Evolutionary conservation across 1,140 invertebrate genomes (phyloP).

Genomic region (Lerema accius): DNA sequence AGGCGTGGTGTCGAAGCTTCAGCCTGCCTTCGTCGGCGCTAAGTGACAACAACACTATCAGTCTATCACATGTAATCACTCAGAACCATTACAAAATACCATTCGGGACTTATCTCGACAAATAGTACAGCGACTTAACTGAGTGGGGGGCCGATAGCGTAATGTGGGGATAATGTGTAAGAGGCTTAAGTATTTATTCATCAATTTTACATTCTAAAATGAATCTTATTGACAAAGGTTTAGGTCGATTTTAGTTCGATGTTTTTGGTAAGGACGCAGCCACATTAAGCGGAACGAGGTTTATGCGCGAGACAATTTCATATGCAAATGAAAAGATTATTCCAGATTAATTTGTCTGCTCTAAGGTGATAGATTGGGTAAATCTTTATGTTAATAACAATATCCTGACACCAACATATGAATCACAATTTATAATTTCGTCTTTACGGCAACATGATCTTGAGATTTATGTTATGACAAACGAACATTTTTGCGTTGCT

Average conservation of each 20-base stretch:
- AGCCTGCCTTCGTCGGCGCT: background rate
- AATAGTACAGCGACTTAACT: slow-evolving; percentile 18
- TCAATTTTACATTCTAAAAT: background rate
- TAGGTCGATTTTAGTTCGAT: background rate
- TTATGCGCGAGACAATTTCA: slow-evolving; percentile 1
- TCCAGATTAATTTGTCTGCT: no score
- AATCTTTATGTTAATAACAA: no score
- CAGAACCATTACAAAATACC: slow-evolving; percentile 25
- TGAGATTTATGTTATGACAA: no score
- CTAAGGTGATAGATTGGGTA: background rate
- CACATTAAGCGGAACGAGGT: background rate
- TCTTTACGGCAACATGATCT: no score
- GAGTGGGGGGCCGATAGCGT: slow-evolving; percentile 26
- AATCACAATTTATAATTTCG: no score
- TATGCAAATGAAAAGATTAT: slow-evolving; percentile 9
- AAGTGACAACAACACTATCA: slow-evolving; percentile 25
- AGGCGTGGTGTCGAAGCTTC: background rate
- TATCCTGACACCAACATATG: no score
- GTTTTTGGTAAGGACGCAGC: background rate
- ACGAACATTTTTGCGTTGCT: no score
- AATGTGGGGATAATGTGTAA: slow-evolving; percentile 24
- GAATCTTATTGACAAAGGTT: background rate
- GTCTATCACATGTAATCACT: slow-evolving; percentile 7
- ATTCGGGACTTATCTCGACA: slow-evolving; percentile 27
- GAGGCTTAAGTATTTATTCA: slow-evolving; percentile 23